Percentiles rank a stretch among this genome's conserved stretches.
Evolutionary conservation across 2,113 vertebrate genomes (phyloP).

Genomic region (Xyliphius kryptos): DNA sequence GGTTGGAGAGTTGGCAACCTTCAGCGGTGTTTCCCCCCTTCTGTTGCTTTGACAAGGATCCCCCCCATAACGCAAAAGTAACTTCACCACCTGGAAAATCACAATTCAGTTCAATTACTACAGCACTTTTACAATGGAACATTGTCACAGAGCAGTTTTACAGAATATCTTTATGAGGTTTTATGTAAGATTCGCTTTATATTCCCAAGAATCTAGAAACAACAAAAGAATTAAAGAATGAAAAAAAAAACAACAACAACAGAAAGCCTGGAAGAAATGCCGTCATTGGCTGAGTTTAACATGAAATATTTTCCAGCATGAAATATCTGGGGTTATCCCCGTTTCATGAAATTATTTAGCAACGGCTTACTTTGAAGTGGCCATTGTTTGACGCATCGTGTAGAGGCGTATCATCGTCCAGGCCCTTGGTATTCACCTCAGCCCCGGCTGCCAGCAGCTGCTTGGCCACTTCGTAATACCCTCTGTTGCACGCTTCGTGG

Average conservation of each 20-base stretch:
- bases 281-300: too few species aligned
- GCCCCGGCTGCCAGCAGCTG: slow-evolving; percentile 96
- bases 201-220: too few species aligned
- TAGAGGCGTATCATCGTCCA: slow-evolving; percentile 95
- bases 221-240: too few species aligned
- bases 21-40: slow-evolving; percentile 90
- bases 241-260: too few species aligned
- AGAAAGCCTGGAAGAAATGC: too few species aligned
- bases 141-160: too few species aligned
- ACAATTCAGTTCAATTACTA: too few species aligned
- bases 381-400: slow-evolving; percentile 97
- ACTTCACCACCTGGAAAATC: slow-evolving; percentile 84
- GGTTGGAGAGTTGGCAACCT: slow-evolving; percentile 92
- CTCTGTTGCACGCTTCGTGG: slow-evolving; percentile 96
- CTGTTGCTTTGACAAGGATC: slow-evolving; percentile 98
- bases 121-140: too few species aligned
- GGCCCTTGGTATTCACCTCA: slow-evolving; percentile 96
- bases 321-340: too few species aligned
- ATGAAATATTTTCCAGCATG: too few species aligned
- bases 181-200: too few species aligned
- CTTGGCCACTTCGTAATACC: slow-evolving; percentile 96
- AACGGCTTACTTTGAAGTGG: slow-evolving; percentile 84
- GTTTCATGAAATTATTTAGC: not conserved
- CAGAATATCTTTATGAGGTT: too few species aligned
- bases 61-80: slow-evolving; percentile 90